A percentile compares a stretch with the other conserved stretches of the same genome.
Evolutionary conservation across 2,113 vertebrate species (phyloP).

Genomic region (Merops nubicus): DNA sequence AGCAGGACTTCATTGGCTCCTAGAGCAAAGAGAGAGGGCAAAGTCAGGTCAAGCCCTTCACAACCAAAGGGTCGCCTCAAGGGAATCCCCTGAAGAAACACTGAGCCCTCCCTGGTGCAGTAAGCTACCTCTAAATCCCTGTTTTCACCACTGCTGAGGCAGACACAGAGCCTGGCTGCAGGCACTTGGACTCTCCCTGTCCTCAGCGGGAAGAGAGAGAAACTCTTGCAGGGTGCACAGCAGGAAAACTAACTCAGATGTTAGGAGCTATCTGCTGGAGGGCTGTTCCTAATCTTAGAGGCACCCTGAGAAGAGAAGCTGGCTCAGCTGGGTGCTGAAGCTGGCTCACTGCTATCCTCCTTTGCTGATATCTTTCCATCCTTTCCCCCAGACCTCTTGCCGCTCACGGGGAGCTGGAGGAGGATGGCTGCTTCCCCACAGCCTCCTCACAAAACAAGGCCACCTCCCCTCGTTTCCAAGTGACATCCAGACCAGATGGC

Average conservation of each 20-base stretch:
- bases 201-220: background rate
- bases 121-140: background rate
- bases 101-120: background rate
- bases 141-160: fast-evolving
- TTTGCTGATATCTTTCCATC: background rate
- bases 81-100: background rate
- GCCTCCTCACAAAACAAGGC: background rate
- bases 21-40: slow-evolving; percentile 64
- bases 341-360: background rate
- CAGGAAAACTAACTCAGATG: background rate
- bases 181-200: background rate
- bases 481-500: background rate
- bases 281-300: background rate
- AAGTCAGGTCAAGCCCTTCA: background rate
- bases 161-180: background rate
- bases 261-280: background rate
- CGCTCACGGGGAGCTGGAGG: background rate
- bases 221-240: background rate
- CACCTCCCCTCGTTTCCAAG: background rate
- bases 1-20: slow-evolving; percentile 97
- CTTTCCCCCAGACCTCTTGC: background rate
- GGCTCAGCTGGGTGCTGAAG: background rate
- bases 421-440: background rate
- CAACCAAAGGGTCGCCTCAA: background rate
- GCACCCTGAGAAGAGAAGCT: background rate